phyloP scores from a whole-genome alignment of 2,888 invertebrate genomes.

The Magallana nippona region DNA sequence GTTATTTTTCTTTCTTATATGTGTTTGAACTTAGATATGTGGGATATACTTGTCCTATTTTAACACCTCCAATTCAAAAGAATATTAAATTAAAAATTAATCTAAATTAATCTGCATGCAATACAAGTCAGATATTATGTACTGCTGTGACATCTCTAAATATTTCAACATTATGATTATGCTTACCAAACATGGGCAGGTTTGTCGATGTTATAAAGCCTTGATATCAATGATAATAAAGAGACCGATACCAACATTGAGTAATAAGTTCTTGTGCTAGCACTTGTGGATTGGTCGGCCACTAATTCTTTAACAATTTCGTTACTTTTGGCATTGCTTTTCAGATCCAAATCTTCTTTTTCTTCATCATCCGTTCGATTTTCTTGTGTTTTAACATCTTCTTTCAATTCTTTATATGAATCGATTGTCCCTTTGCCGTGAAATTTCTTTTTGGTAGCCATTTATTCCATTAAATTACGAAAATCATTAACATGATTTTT shows the following conservation, averaged over 20 bases:
- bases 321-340: background rate
- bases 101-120: too few species aligned
- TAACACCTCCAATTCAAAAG: background rate
- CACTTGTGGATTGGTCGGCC: background rate
- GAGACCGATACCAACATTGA: slow-evolving; percentile 60
- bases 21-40: too few species aligned
- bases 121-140: too few species aligned
- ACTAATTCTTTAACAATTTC: slow-evolving; percentile 4
- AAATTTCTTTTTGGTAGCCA: background rate
- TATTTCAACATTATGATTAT: too few species aligned
- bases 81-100: too few species aligned
- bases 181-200: slow-evolving; percentile 96
- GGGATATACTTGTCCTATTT: too few species aligned
- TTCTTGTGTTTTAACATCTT: background rate
- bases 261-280: slow-evolving; percentile 49
- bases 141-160: background rate
- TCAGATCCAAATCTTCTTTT: background rate
- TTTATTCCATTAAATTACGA: background rate
- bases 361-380: background rate
- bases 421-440: background rate
- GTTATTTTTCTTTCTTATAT: too few species aligned
- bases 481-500: background rate
- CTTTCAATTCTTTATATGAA: background rate
- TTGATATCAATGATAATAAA: slow-evolving; percentile 85
- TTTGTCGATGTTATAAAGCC: slow-evolving; percentile 93